phyloP scores from a whole-genome alignment of 2,113 vertebrate genomes.

The Solenodon paradoxus region DNA sequence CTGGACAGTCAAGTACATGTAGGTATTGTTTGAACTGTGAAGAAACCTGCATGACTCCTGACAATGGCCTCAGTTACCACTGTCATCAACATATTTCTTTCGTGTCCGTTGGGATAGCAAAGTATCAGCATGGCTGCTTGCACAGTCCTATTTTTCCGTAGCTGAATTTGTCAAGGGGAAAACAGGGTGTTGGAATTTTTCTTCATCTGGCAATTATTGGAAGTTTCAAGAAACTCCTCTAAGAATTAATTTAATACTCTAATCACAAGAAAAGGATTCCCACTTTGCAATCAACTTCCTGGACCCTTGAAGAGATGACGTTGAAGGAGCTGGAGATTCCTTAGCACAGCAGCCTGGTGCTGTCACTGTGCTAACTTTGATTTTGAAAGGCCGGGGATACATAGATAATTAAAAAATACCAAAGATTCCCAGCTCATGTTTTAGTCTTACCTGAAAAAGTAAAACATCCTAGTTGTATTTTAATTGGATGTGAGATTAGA shows the following conservation, averaged over 20 bases:
- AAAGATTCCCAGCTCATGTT: neutral
- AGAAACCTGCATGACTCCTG: too few species aligned
- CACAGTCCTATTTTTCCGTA: neutral
- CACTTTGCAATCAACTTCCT: constrained; percentile 33
- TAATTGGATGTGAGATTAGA: constrained; percentile 19
- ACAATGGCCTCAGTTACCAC: neutral
- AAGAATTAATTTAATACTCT: neutral
- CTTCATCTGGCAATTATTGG: constrained; percentile 40
- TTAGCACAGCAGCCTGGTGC: neutral
- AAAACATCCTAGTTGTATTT: neutral
- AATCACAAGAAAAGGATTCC: constrained; percentile 11
- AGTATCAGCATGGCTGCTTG: neutral
- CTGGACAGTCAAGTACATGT: neutral
- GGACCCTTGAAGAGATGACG: neutral
- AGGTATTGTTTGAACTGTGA: neutral
- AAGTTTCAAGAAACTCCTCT: constrained; percentile 34
- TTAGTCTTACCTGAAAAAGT: neutral
- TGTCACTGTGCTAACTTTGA: neutral
- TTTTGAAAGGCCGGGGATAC: neutral
- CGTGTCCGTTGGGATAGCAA: neutral
- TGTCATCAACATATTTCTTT: neutral
- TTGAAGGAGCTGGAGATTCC: neutral
- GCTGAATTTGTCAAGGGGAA: neutral
- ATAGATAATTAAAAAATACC: neutral
- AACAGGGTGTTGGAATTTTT: neutral